phyloP scores from a whole-genome alignment of 37 sponge, comb jelly and placozoan species.

The Cladorhizidae sp. region DNA sequence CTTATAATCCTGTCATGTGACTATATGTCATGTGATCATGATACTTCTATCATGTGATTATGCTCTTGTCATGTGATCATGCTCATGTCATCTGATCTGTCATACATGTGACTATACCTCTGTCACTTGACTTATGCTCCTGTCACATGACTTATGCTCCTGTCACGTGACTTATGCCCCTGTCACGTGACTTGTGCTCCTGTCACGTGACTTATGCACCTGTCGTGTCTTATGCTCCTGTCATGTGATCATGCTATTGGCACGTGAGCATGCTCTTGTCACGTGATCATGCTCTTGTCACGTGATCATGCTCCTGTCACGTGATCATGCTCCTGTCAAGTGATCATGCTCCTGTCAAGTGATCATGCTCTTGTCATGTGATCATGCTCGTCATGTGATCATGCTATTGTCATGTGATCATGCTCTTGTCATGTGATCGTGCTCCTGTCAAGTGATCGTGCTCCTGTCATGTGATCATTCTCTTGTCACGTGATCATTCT shows the following conservation, averaged over 20 bases:
- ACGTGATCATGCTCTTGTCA: neutral
- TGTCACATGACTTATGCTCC: neutral
- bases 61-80: neutral
- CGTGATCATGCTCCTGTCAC: neutral
- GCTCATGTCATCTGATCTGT: neutral
- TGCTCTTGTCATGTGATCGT: neutral
- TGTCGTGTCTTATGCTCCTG: no score
- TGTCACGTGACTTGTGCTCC: neutral
- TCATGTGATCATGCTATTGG: neutral
- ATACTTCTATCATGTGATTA: neutral
- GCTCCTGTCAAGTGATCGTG: neutral
- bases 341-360: neutral
- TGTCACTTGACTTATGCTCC: neutral
- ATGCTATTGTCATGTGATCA: neutral
- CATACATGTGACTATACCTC: neutral
- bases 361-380: neutral
- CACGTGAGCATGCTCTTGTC: neutral
- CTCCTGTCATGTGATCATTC: neutral
- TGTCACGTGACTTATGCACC: neutral
- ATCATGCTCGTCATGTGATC: neutral
- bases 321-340: neutral
- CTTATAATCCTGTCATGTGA: neutral
- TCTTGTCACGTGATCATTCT: neutral
- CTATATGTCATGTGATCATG: neutral
- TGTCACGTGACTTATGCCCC: neutral